These are phyloP conservation scores for Nephila pilipes DNA, from an alignment of 1,140 invertebrate genomes.

Conservation along the genomic window DNA sequence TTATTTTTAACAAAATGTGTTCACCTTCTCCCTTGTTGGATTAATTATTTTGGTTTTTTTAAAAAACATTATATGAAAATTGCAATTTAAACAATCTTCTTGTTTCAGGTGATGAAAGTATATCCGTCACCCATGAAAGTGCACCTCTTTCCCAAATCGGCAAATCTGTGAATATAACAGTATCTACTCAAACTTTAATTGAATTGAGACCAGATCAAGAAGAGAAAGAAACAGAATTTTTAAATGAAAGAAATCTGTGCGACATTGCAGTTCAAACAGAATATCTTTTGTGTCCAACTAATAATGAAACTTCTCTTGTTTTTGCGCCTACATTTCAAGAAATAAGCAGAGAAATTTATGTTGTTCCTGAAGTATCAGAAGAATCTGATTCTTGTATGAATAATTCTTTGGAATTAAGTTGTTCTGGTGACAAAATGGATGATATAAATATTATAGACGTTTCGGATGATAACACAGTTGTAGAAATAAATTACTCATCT, in stretches of 20 bases:
- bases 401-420: not conserved
- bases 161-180: not conserved
- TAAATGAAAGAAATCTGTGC: not conserved
- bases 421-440: not conserved
- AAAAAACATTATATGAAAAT: not conserved
- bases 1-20: no score
- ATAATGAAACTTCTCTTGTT: not conserved
- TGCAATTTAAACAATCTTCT: not conserved
- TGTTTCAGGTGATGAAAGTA: constrained; percentile 5
- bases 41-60: not conserved
- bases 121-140: no score
- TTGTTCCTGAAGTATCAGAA: constrained; percentile 67
- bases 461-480: not conserved
- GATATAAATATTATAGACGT: not conserved
- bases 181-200: constrained; percentile 48
- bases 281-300: not conserved
- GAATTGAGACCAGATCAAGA: not conserved
- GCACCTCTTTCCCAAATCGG: not conserved
- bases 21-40: not conserved
- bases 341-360: constrained; percentile 73
- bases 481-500: not conserved
- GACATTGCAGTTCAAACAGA: constrained; percentile 50
- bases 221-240: not conserved
- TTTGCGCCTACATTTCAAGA: constrained; percentile 37
- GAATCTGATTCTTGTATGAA: constrained; percentile 50